These are phyloP conservation scores for Pinctada fucata DNA, from an alignment of 2,888 invertebrate genomes.

Conservation along the genomic window DNA sequence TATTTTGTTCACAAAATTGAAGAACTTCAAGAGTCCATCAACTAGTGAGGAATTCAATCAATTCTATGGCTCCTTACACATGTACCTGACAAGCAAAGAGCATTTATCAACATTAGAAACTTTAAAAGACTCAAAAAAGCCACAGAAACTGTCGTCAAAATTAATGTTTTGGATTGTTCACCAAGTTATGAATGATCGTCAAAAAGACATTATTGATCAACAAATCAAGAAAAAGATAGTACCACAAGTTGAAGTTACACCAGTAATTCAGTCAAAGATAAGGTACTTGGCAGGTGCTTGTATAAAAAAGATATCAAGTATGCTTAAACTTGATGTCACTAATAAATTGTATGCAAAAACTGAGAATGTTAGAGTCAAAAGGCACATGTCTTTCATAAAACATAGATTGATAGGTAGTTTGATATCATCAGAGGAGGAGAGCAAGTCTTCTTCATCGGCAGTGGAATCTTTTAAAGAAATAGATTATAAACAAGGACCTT, in stretches of 20 bases:
- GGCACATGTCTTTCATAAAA: background rate
- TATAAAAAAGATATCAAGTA: conserved; percentile 18
- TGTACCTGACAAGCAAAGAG: background rate
- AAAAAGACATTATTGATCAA: background rate
- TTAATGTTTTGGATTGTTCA: conserved; percentile 12
- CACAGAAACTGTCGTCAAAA: conserved; percentile 25
- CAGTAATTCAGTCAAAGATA: conserved; percentile 19
- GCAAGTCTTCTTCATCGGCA: background rate
- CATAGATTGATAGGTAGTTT: background rate
- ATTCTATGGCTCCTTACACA: background rate
- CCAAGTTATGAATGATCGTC: background rate
- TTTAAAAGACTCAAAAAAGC: background rate
- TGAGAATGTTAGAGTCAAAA: conserved; percentile 8
- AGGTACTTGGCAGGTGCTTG: conserved; percentile 32
- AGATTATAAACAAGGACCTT: conserved; percentile 21
- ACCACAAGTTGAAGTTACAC: conserved; percentile 5
- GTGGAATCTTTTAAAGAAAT: conserved; percentile 23
- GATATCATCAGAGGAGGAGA: conserved; percentile 3
- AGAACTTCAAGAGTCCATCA: background rate
- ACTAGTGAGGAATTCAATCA: background rate
- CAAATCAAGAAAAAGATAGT: conserved; percentile 15
- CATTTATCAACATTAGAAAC: background rate
- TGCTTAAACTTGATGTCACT: conserved; percentile 9
- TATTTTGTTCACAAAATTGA: background rate
- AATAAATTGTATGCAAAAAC: conserved; percentile 11